Evolutionary conservation across 2,113 vertebrate species (phyloP), one percentile per base, ranked within the genome.

Genomic region (Malurus melanocephalus): DNA sequence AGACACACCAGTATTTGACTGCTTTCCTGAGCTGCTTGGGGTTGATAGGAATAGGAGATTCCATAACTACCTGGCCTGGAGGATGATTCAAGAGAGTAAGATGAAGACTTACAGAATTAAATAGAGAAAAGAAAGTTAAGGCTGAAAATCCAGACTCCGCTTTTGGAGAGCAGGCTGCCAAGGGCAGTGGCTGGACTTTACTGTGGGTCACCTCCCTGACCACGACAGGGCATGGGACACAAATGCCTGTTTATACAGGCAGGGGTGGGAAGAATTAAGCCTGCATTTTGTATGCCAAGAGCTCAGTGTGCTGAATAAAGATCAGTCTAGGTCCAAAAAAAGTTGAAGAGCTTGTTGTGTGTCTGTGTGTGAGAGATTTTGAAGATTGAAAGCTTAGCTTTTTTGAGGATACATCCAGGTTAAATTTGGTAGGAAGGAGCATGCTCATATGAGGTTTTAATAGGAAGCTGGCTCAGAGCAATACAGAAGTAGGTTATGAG

Each of bases 401-500:
- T 81, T 88, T 51, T 24, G 33, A 53, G 42, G 48, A 30, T 60
- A 33, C 8, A 43, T 28, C 7, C 46, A 65, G 57, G 28, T 83
- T n/a, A 75, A 67, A 86, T 64, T 83, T 57, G 35, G 21, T 60
- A 64, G 45, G 35, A 86, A 57, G 20, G 18, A 68, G 28, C 6
- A 6, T 71, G 42, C 46, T 45, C 35, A 11, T 75, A 7, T 26
- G 46, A 72, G 40, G 20, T 22, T 93, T 89, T 53, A 32, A 19
- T n/a, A 24, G 72, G 87, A 65, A 83, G 48, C 64, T 10, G 9
- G 35, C 42, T 77, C 78, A 55, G 80, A 65, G 56, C 69, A 35
- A 33, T 52, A 32, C 33, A 78, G 42, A 80, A 84, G 49, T 68
- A 84, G 88, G 49, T 72, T 93, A 72, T 80, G 83, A 90, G 65